phyloP scores from a whole-genome alignment of 1,140 invertebrate genomes.

The Eumaeus atala region DNA sequence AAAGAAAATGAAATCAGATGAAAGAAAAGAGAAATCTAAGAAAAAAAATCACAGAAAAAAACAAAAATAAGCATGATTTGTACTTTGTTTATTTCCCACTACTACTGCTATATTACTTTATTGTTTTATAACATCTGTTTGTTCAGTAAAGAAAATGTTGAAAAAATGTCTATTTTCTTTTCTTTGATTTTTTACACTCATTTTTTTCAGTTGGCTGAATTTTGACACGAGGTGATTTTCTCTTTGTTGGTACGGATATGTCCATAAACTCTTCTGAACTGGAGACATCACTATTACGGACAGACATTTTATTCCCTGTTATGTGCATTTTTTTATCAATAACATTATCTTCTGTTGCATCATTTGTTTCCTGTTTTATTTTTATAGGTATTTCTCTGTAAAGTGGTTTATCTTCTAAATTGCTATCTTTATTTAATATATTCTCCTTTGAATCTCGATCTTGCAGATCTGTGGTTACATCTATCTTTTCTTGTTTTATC shows the following conservation, averaged over 20 bases:
- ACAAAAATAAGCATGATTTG: conserved; percentile 34
- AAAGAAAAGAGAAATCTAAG: conserved; percentile 58
- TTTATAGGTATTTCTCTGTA: neutral
- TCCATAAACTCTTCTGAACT: conserved; percentile 5
- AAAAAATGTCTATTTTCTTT: conserved; percentile 9
- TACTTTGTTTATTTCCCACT: too few relatives aligned
- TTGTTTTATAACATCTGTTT: too few relatives aligned
- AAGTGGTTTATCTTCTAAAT: conserved; percentile 10
- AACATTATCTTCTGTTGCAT: conserved; percentile 1
- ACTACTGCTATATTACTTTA: too few relatives aligned
- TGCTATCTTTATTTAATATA: too few relatives aligned
- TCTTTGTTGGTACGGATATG: conserved; percentile 23
- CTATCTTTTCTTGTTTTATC: conserved; percentile 18
- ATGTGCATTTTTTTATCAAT: neutral
- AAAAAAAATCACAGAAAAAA: conserved; percentile 56
- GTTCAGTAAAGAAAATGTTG: neutral
- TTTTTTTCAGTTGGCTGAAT: conserved; percentile 6
- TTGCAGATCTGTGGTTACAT: neutral
- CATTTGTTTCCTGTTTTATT: neutral
- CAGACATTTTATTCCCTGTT: neutral
- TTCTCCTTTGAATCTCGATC: neutral
- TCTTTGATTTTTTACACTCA: conserved; percentile 20
- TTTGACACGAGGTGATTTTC: conserved; percentile 37
- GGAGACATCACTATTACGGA: neutral
- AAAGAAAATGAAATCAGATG: conserved; percentile 52